Evolutionary conservation across 2,888 invertebrate genomes (phyloP), one percentile per base, ranked within the genome.

Genomic region (Euzetes globulus): DNA sequence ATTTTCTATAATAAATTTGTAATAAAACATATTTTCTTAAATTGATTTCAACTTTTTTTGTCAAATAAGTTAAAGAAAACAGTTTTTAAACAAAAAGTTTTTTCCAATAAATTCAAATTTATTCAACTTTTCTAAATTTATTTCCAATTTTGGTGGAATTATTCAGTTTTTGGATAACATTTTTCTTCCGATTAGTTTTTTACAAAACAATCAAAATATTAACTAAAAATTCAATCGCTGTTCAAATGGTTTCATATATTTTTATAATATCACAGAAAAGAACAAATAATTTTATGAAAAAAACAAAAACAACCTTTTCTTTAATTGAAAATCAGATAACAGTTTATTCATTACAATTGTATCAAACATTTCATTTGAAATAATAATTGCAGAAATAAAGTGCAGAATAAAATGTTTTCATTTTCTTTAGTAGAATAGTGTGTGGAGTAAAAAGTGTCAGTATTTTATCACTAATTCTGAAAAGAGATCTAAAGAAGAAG

Each of bases 261-360:
- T 47, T 15, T 47, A 47, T 47, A 52, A 52, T 52, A 52, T 52
- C 52, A 52, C 52, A 52, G 52, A 52, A 52, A 52, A 19, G n/a
- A 52, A 52, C 19, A 52, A 52, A 52, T 19, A 52, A 52, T n/a
- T 52, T 15, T 2, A 15, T 19, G 19, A 19, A 52, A 15, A 19
- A 19, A 52, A 52, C 5, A 19, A n/a, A n/a, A n/a, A 52, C 4
- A 19, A 52, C 19, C 5, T 52, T 52, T 9, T 2, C n/a, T 19
- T 52, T 6, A 52, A 52, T n/a, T 17, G 4, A 52, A n/a, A 52
- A 52, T 52, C 4, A 52, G 4, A n/a, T 52, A 19, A n/a, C 15
- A 52, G 15, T 47, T 47, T 47, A 19, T 52, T 7, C n/a, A 19
- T 52, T 19, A 19, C n/a, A 17, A 52, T 19, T 19, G 19, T 52